Conservation (phyloP, 2,113 vertebrate genomes). For the Cavia aperea region DNA sequence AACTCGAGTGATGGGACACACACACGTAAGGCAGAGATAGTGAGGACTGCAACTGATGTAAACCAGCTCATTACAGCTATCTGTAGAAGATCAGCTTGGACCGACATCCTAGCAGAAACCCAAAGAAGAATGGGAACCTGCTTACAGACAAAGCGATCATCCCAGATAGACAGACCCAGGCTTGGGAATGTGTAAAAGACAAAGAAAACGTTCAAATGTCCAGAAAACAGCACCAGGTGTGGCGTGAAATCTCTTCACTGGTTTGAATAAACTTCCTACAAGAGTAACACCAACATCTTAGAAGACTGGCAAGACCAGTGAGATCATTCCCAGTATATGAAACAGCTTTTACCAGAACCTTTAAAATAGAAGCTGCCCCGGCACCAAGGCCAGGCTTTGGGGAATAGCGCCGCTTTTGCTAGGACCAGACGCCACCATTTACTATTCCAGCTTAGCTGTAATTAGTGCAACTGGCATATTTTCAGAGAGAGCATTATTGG, state of each 20-base stretch:
- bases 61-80: background rate
- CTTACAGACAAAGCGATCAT: background rate
- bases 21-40: background rate
- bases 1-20: background rate
- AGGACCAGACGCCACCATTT: background rate
- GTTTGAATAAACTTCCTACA: background rate
- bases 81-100: background rate
- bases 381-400: background rate
- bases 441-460: background rate
- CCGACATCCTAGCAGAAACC: background rate
- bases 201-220: background rate
- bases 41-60: background rate
- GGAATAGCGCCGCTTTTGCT: background rate
- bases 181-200: background rate
- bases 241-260: fast-evolving
- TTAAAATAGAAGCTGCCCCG: constrained; percentile 31
- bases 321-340: background rate
- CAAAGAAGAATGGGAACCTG: no score
- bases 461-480: background rate
- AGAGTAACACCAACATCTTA: background rate
- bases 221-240: background rate
- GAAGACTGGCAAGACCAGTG: background rate
- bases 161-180: background rate
- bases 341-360: background rate
- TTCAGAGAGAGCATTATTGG: constrained; percentile 52